Percentiles rank a stretch among this genome's conserved stretches.
Conservation (phyloP, 2,888 invertebrate species). For the Rhagophthalmus giganteus region DNA sequence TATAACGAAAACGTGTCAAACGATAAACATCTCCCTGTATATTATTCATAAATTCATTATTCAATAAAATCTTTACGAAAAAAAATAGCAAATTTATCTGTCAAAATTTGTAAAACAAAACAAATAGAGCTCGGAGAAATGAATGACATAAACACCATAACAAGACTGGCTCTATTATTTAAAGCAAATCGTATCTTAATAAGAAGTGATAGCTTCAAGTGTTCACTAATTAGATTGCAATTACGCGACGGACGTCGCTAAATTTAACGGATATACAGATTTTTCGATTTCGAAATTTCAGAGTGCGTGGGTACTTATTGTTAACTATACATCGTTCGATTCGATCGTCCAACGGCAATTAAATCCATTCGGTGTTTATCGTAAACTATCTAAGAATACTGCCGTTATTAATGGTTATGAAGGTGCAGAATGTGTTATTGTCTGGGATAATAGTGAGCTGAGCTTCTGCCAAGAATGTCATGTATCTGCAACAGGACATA, state of each 20-base stretch:
- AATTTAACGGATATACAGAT: background rate
- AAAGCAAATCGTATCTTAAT: background rate
- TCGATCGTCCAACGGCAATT: slow-evolving; percentile 16
- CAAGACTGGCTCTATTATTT: too few species aligned
- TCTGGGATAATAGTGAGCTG: slow-evolving; percentile 35
- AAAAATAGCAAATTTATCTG: too few species aligned
- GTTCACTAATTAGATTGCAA: background rate
- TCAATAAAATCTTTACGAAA: too few species aligned
- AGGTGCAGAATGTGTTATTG: slow-evolving; percentile 39
- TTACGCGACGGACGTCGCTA: too few species aligned
- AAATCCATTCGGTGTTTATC: slow-evolving; percentile 22
- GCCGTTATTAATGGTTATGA: slow-evolving; percentile 31
- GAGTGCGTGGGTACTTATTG: slow-evolving; percentile 3
- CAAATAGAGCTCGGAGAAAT: too few species aligned
- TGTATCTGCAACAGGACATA: slow-evolving; percentile 39
- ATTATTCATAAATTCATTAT: background rate
- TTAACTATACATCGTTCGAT: slow-evolving; percentile 15
- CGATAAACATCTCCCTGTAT: background rate
- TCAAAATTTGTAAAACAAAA: too few species aligned
- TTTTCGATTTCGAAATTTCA: too few species aligned
- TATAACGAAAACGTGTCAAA: too few species aligned
- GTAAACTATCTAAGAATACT: slow-evolving; percentile 33
- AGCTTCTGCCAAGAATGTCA: slow-evolving; percentile 39
- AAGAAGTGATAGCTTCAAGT: background rate
- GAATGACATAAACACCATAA: too few species aligned